Evolutionary conservation across 2,113 vertebrate species (phyloP).

Genomic region (Colius striatus): DNA sequence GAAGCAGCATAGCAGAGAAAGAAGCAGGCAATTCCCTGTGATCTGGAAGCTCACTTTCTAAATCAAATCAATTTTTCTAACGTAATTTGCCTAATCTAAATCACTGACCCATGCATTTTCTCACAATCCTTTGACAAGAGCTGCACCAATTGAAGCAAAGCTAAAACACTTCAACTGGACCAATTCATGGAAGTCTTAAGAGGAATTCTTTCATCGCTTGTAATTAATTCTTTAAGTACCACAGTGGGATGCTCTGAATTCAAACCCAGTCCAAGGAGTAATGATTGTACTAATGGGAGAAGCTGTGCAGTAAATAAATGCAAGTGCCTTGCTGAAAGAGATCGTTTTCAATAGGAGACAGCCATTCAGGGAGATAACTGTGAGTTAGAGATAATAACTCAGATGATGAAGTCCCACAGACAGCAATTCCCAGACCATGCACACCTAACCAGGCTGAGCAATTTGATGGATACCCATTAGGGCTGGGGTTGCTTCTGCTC

Average conservation of each 20-base stretch:
- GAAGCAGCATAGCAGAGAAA: not conserved
- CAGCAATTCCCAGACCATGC: fast-evolving
- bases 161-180: conserved; percentile 62
- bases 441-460: not conserved
- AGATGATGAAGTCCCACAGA: not conserved
- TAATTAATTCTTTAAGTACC: conserved; percentile 72
- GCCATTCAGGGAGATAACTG: not conserved
- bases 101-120: conserved; percentile 51
- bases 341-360: not conserved
- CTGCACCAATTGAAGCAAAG: conserved; percentile 52
- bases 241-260: conserved; percentile 66
- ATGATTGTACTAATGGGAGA: conserved; percentile 72
- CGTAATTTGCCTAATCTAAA: conserved; percentile 49
- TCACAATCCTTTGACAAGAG: conserved; percentile 62
- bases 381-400: conserved; percentile 8
- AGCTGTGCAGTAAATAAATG: conserved; percentile 70
- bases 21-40: conserved; percentile 39
- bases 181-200: conserved; percentile 56
- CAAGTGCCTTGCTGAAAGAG: conserved; percentile 47
- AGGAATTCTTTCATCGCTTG: conserved; percentile 64
- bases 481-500: not conserved
- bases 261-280: conserved; percentile 62
- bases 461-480: not conserved
- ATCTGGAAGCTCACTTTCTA: conserved; percentile 44
- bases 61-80: conserved; percentile 68